A percentile compares a stretch with the other conserved stretches of the same genome.
These are phyloP conservation scores for Dasyornis broadbenti DNA, from an alignment of 2,113 vertebrate genomes.

Conservation along the genomic window DNA sequence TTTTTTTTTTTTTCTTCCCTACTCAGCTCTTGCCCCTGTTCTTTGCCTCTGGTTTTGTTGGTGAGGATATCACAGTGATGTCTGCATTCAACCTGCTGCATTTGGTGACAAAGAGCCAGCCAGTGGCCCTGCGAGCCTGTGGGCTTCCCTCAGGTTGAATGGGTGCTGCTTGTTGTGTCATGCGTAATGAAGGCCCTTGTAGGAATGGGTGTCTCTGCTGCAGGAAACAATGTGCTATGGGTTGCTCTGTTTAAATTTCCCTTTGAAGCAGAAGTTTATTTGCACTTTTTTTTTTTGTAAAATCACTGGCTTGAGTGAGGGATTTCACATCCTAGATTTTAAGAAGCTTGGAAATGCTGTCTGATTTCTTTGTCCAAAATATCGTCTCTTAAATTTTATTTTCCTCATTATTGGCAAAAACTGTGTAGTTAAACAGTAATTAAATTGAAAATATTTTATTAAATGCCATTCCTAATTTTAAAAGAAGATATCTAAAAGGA, in stretches of 20 bases:
- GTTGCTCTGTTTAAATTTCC: constrained; percentile 44
- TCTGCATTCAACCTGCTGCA: constrained; percentile 99
- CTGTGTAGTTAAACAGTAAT: background rate
- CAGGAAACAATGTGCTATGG: constrained; percentile 64
- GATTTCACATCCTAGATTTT: background rate
- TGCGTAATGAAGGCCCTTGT: constrained; percentile 70
- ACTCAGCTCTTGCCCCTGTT: constrained; percentile 81
- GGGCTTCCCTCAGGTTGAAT: constrained; percentile 97
- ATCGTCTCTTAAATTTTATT: background rate
- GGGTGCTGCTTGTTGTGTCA: constrained; percentile 84
- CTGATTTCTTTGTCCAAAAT: background rate
- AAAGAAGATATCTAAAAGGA: background rate
- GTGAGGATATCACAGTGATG: constrained; percentile 89
- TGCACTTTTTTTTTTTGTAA: background rate
- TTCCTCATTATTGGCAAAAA: background rate
- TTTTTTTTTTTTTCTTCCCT: constrained; percentile 71
- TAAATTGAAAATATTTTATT: constrained; percentile 21
- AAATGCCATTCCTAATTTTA: background rate
- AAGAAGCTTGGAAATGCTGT: constrained; percentile 17
- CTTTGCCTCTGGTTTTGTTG: constrained; percentile 80
- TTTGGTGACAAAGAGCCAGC: constrained; percentile 98
- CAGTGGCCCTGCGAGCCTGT: constrained; percentile 92
- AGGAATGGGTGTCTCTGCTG: constrained; percentile 76
- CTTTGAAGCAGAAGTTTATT: constrained; percentile 48
- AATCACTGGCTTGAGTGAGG: constrained; percentile 7